Percentiles rank a stretch among this genome's conserved stretches.
Evolutionary conservation across 2,888 invertebrate genomes (phyloP).

Genomic region (Xestobium rufovillosum): DNA sequence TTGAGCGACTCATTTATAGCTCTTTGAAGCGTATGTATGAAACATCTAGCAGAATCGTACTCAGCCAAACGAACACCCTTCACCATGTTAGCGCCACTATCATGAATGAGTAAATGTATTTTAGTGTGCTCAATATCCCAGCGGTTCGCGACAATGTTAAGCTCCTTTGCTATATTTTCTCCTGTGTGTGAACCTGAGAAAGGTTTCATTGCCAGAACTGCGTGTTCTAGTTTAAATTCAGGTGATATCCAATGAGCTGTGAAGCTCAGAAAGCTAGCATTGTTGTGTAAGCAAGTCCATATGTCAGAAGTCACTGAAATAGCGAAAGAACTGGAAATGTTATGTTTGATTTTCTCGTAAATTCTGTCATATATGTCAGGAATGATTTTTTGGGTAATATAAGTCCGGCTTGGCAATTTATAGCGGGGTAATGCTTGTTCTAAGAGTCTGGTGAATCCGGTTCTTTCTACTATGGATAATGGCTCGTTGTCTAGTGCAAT

Average conservation of each 20-base stretch:
- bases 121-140: constrained; percentile 29
- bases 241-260: constrained; percentile 20
- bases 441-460: constrained; percentile 22
- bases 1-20: constrained; percentile 21
- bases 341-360: background rate
- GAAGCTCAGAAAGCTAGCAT: constrained; percentile 25
- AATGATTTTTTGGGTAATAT: background rate
- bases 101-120: constrained; percentile 28
- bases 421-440: constrained; percentile 4
- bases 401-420: background rate
- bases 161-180: no score
- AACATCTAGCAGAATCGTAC: constrained; percentile 20
- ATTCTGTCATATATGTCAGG: background rate
- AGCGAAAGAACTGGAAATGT: background rate
- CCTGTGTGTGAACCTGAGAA: constrained; percentile 20
- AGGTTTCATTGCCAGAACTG: constrained; percentile 27
- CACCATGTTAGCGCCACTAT: constrained; percentile 21
- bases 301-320: constrained; percentile 1
- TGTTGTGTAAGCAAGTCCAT: no score
- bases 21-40: constrained; percentile 24
- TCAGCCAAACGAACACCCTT: constrained; percentile 17
- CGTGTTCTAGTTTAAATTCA: constrained; percentile 18
- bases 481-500: constrained; percentile 33
- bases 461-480: constrained; percentile 27
- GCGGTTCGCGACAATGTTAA: constrained; percentile 10